phyloP scores from a whole-genome alignment of 2,888 invertebrate species.

The Papilio gigon region DNA sequence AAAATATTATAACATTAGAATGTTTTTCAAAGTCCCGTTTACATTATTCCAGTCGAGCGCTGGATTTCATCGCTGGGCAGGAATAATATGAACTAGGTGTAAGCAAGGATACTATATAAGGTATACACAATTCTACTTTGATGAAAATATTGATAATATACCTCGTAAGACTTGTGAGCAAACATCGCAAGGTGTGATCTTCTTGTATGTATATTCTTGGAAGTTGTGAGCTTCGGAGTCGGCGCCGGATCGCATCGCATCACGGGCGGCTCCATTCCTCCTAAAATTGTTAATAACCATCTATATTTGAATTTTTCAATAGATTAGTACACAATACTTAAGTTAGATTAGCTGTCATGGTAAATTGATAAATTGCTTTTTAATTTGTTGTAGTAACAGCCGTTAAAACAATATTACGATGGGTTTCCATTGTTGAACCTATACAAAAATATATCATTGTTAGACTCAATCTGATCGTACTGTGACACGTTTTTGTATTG shows the following conservation, averaged over 20 bases:
- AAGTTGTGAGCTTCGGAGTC: conserved; percentile 91
- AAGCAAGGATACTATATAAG: no score
- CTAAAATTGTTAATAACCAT: conserved; percentile 61
- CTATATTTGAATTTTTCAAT: conserved; percentile 19
- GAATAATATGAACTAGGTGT: no score
- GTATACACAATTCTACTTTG: no score
- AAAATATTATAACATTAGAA: no score
- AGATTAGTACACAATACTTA: background rate
- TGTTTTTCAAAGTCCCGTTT: no score
- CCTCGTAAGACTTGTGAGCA: conserved; percentile 96
- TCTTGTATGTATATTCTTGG: conserved; percentile 97
- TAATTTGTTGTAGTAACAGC: background rate
- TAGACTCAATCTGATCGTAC: background rate
- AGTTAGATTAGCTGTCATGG: background rate
- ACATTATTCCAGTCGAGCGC: no score
- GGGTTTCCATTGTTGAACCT: background rate
- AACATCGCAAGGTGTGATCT: conserved; percentile 96
- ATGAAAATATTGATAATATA: conserved; percentile 62
- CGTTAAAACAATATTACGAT: background rate
- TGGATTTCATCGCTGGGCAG: no score
- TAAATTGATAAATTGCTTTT: conserved; percentile 8
- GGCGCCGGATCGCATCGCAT: conserved; percentile 81
- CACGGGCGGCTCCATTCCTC: conserved; percentile 88
- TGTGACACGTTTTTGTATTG: background rate
- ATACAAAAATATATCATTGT: background rate